Evolutionary conservation across 2,888 invertebrate genomes (phyloP).

Genomic region (Acrobasis consociella): DNA sequence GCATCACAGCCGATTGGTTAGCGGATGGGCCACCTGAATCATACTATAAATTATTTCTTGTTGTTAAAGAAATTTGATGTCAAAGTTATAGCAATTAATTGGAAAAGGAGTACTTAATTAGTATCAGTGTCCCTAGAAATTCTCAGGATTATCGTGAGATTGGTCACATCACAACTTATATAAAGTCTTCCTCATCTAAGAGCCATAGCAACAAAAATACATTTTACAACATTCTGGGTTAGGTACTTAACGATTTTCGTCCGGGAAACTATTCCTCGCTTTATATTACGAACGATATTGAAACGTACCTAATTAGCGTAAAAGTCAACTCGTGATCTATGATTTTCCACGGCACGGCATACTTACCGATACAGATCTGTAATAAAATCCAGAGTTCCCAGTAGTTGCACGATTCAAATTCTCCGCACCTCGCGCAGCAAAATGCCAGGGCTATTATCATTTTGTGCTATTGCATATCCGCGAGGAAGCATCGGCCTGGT

Average conservation of each 20-base stretch:
- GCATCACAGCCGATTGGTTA: no score
- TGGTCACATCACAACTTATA: no score
- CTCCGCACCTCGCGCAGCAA: slow-evolving; percentile 43
- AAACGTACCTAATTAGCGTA: slow-evolving; percentile 10
- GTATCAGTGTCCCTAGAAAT: no score
- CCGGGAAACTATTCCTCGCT: background rate
- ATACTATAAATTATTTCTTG: no score
- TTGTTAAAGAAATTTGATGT: no score
- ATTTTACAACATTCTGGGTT: background rate
- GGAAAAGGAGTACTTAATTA: no score
- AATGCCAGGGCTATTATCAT: slow-evolving; percentile 62
- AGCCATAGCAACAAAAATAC: background rate
- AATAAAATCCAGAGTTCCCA: slow-evolving; percentile 33
- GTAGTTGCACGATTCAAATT: slow-evolving; percentile 56
- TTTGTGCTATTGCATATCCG: slow-evolving; percentile 60
- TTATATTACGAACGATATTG: background rate
- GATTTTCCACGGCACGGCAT: slow-evolving; percentile 56
- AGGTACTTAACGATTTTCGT: background rate
- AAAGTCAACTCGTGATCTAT: slow-evolving; percentile 57
- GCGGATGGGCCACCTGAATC: no score
- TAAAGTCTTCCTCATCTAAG: background rate
- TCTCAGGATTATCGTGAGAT: no score
- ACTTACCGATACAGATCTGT: slow-evolving; percentile 32
- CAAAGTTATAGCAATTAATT: no score
- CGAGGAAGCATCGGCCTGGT: slow-evolving; percentile 59